A percentile compares a stretch with the other conserved stretches of the same genome.
phyloP scores from a whole-genome alignment of 2,888 invertebrate species.

The Tiliacea aurago region DNA sequence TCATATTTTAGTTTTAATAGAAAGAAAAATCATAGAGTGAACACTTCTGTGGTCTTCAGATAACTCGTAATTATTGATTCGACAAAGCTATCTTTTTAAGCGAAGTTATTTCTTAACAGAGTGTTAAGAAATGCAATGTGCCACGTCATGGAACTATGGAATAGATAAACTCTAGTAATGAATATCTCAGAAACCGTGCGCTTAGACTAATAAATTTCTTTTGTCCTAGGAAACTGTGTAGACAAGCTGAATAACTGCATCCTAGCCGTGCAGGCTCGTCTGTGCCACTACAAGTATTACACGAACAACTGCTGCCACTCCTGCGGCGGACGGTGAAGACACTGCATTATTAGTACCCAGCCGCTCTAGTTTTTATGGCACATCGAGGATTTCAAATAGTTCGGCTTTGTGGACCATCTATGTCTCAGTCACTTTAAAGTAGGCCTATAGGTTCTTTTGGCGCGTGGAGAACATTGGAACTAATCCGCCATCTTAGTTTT shows the following conservation, averaged over 20 bases:
- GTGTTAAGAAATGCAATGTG: background rate
- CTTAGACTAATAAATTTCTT: background rate
- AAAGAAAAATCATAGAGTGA: background rate
- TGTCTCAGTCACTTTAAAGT: too few relatives aligned
- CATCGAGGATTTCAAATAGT: background rate
- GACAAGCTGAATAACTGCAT: conserved; percentile 95
- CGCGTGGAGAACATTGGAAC: background rate
- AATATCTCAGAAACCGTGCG: background rate
- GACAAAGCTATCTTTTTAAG: background rate
- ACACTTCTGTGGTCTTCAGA: too few relatives aligned
- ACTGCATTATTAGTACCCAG: background rate
- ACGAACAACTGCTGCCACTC: conserved; percentile 95
- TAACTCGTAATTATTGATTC: background rate
- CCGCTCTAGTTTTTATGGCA: background rate
- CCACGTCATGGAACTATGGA: background rate
- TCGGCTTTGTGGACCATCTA: background rate
- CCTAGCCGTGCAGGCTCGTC: conserved; percentile 95
- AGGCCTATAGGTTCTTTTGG: background rate
- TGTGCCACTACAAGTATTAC: conserved; percentile 97
- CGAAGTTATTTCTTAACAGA: background rate
- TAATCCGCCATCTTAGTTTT: background rate
- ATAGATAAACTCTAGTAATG: background rate
- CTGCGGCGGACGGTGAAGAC: conserved; percentile 83
- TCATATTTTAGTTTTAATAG: background rate
- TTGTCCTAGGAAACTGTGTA: conserved; percentile 87